Percentiles rank a stretch among this genome's conserved stretches.
Conservation (phyloP, 1,140 invertebrate species). For the Cydia amplana region DNA sequence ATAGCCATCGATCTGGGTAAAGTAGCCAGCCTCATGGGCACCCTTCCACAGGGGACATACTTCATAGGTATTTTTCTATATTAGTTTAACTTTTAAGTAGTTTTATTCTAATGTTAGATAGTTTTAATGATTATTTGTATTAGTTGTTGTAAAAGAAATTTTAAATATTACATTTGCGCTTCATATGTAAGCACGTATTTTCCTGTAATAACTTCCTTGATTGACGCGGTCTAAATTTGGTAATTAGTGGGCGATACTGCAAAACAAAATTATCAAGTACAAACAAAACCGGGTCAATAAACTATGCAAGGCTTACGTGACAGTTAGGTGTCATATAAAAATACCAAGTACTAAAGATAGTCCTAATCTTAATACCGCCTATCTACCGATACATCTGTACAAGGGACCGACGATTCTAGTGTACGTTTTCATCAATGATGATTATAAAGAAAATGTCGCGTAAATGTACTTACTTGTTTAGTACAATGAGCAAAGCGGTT, state of each 20-base stretch:
- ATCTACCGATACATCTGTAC: background rate
- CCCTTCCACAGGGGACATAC: too few relatives aligned
- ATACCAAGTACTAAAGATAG: constrained; percentile 1
- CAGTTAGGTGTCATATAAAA: constrained; percentile 15
- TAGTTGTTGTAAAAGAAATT: too few relatives aligned
- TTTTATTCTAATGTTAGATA: too few relatives aligned
- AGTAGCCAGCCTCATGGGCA: too few relatives aligned
- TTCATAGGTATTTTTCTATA: too few relatives aligned
- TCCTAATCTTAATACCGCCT: background rate
- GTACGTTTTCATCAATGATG: constrained; percentile 6
- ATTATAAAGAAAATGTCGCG: background rate
- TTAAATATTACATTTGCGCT: too few relatives aligned
- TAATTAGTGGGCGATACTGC: background rate
- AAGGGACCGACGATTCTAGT: constrained; percentile 12
- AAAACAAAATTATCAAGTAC: background rate
- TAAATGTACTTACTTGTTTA: background rate
- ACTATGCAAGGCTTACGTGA: constrained; percentile 25
- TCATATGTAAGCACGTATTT: too few relatives aligned
- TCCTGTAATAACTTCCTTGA: too few relatives aligned
- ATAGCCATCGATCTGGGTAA: too few relatives aligned
- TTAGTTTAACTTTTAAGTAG: too few relatives aligned
- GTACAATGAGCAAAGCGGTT: background rate
- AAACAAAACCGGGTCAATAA: constrained; percentile 7
- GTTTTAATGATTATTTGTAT: too few relatives aligned
- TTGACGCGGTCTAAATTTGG: too few relatives aligned